phyloP scores from a whole-genome alignment of 1,140 invertebrate genomes.

The Zaprionus davidi region DNA sequence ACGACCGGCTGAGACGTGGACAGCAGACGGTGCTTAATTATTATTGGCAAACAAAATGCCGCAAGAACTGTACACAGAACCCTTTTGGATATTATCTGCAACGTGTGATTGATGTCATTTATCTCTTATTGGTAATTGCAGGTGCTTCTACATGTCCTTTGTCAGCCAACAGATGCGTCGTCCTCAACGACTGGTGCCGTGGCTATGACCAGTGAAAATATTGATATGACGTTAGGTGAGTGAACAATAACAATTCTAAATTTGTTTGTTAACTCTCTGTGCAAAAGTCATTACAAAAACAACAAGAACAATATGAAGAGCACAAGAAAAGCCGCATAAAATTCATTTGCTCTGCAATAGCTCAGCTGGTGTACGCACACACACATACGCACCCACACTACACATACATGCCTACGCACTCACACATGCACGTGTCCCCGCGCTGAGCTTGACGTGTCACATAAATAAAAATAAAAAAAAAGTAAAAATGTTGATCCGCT shows the following conservation, averaged over 20 bases:
- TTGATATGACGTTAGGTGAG: slow-evolving; percentile 93
- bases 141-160: slow-evolving; percentile 58
- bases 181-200: slow-evolving; percentile 90
- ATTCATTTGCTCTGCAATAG: slow-evolving; percentile 11
- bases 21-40: neutral
- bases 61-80: neutral
- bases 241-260: slow-evolving; percentile 4
- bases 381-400: neutral
- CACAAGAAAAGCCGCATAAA: slow-evolving; percentile 34
- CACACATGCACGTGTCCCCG: slow-evolving; percentile 5
- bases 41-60: neutral
- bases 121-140: slow-evolving; percentile 30
- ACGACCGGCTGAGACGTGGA: slow-evolving; percentile 20
- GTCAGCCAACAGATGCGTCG: slow-evolving; percentile 82
- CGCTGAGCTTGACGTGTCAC: slow-evolving; percentile 71
- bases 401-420: neutral
- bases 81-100: too few species aligned
- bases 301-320: slow-evolving; percentile 14
- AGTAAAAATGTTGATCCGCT: slow-evolving; percentile 22
- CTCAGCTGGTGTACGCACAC: slow-evolving; percentile 35
- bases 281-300: neutral
- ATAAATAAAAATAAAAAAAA: slow-evolving; percentile 38
- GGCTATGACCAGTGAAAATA: slow-evolving; percentile 90
- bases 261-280: neutral
- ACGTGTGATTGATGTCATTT: neutral